Conservation (phyloP, 2,888 invertebrate species). For the Drosophila putrida region DNA sequence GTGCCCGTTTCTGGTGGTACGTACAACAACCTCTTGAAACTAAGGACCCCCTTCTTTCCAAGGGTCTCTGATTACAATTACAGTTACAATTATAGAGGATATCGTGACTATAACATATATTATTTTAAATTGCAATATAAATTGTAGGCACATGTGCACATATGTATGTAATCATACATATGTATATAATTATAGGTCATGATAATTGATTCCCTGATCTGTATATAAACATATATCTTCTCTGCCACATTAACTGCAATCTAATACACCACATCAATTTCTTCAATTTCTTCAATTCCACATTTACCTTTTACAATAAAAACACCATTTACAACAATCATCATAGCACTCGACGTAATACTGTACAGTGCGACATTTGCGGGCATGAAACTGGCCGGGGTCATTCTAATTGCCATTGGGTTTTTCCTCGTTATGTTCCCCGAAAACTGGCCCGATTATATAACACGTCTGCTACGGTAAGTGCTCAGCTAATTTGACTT, state of each 20-base stretch:
- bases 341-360: constrained; percentile 92
- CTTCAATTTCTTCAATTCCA: constrained; percentile 5
- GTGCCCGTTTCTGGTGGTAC: constrained; percentile 97
- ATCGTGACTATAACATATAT: constrained; percentile 63
- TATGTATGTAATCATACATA: background rate
- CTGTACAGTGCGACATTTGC: constrained; percentile 94
- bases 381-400: constrained; percentile 98
- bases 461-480: constrained; percentile 94
- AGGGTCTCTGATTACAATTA: background rate
- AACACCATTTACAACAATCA: constrained; percentile 7
- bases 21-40: constrained; percentile 56
- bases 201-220: background rate
- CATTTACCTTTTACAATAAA: background rate
- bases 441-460: constrained; percentile 98
- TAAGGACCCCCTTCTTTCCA: background rate
- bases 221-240: background rate
- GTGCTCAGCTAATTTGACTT: constrained; percentile 64
- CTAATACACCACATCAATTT: constrained; percentile 5
- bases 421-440: constrained; percentile 98
- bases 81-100: constrained; percentile 18
- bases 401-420: constrained; percentile 95
- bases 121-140: constrained; percentile 56
- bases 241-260: constrained; percentile 5
- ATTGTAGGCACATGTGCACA: constrained; percentile 23
- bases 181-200: constrained; percentile 1